phyloP scores from a whole-genome alignment of 23 tunicate genomes.

The Diplosoma virens region DNA sequence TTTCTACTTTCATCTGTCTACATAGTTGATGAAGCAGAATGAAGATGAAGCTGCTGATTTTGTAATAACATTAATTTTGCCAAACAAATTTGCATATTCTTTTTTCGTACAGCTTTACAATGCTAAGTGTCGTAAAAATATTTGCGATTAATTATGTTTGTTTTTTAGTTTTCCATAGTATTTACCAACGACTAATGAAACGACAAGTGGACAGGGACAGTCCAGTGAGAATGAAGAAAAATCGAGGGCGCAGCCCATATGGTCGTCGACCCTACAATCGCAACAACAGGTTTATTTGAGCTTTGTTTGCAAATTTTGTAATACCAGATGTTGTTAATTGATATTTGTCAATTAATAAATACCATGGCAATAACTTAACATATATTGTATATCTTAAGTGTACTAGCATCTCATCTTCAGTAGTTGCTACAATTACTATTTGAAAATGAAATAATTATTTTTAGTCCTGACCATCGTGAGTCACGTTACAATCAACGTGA shows the following conservation, averaged over 20 bases:
- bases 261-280: slow-evolving; percentile 60
- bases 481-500: slow-evolving; percentile 30
- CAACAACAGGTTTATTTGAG: slow-evolving; percentile 5
- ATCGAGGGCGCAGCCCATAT: slow-evolving; percentile 74
- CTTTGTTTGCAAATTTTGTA: neutral
- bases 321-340: neutral
- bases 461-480: slow-evolving; percentile 69
- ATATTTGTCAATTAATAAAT: neutral
- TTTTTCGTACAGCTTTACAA: no score
- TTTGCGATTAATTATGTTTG: no score
- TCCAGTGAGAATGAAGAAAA: slow-evolving; percentile 62
- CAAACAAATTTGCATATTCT: no score
- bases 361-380: neutral
- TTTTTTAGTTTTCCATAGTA: no score
- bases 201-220: slow-evolving; percentile 81
- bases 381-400: neutral
- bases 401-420: neutral
- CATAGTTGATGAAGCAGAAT: no score
- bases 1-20: no score
- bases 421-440: neutral
- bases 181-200: no score
- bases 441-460: neutral
- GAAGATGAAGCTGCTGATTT: no score
- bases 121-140: no score
- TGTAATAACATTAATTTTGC: no score